Evolutionary conservation across 2,113 vertebrate genomes (phyloP), one percentile per base, ranked within the genome.

Genomic region (Cyprinus carpio): DNA sequence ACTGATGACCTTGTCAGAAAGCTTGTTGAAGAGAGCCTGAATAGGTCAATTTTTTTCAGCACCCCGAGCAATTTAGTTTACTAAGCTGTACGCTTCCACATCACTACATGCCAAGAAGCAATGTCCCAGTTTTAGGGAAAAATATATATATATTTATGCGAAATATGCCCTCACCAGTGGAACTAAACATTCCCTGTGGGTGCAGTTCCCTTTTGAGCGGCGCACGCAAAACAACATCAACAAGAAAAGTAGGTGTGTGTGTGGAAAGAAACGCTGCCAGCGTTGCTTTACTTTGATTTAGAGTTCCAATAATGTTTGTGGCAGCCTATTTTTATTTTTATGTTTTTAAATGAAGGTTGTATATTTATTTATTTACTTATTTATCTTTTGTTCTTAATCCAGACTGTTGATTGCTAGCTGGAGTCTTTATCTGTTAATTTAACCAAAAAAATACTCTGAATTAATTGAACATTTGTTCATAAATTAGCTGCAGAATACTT

Each of bases 71-170:
- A 15, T 83, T 74, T 83, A 13, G 20, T 72, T 71, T 56, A 83
- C 81, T 69, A 83, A 74, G 67, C 81, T 9, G 31, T 40, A 74
- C 9, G 79, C 46, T 84, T 77, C 84, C 84, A 78, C 85, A 75
- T 67, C 84, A 65, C 84, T 84, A 82, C 86, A 75, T 89, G 90
- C 84, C 64, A 89, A 90, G 89, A 65, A 82, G 84, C 91, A 88
- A 89, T 92, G 93, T 91, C 92, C 93, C 87, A 93, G 90, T 93
- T 94, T 92, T 89, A 87, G 23, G 25, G 16, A 2, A 1, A 29
- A 49, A 80, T 37, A 77, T 43, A 83, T 85, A 89, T 78, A 90
- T 87, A 91, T 93, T 93, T 91, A 87, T 87, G 77, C 77, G 77
- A 90, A 89, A 88, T 89, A 89, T 90, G 79, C 76, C 85, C 86